Conservation (phyloP, 2,888 invertebrate species). For the Meteorus colon region DNA sequence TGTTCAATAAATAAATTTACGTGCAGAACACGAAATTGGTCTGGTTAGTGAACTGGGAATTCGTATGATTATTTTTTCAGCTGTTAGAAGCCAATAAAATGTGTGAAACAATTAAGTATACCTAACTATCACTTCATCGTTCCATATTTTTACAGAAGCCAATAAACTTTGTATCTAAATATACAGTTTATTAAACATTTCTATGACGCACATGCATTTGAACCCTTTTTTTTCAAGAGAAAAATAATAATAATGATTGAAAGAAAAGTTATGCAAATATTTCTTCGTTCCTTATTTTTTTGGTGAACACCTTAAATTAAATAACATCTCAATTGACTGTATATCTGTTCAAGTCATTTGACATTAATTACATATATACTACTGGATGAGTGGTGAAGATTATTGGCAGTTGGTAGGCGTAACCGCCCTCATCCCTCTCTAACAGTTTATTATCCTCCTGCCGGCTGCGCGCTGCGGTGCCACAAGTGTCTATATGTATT, state of each 20-base stretch:
- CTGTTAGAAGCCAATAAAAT: slow-evolving; percentile 56
- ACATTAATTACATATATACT: slow-evolving; percentile 51
- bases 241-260: background rate
- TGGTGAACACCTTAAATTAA: slow-evolving; percentile 2
- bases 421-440: slow-evolving; percentile 48
- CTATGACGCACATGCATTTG: slow-evolving; percentile 22
- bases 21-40: background rate
- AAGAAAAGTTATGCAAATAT: background rate
- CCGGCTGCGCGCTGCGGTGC: background rate
- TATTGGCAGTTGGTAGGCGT: slow-evolving; percentile 61
- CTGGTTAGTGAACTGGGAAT: background rate
- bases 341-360: slow-evolving; percentile 45
- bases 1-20: slow-evolving; percentile 2
- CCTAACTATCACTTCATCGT: slow-evolving; percentile 40
- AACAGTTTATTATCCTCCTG: slow-evolving; percentile 31
- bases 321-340: slow-evolving; percentile 34
- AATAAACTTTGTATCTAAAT: slow-evolving; percentile 50
- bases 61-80: slow-evolving; percentile 65
- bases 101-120: slow-evolving; percentile 60
- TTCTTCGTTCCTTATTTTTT: background rate
- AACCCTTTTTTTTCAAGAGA: background rate
- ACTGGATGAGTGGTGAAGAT: slow-evolving; percentile 45
- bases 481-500: slow-evolving; percentile 1
- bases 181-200: background rate
- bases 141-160: slow-evolving; percentile 66